Percentiles rank a stretch among this genome's conserved stretches.
phyloP scores from a whole-genome alignment of 64 coral and sea anemone genomes.

The Cladopsammia gracilis region DNA sequence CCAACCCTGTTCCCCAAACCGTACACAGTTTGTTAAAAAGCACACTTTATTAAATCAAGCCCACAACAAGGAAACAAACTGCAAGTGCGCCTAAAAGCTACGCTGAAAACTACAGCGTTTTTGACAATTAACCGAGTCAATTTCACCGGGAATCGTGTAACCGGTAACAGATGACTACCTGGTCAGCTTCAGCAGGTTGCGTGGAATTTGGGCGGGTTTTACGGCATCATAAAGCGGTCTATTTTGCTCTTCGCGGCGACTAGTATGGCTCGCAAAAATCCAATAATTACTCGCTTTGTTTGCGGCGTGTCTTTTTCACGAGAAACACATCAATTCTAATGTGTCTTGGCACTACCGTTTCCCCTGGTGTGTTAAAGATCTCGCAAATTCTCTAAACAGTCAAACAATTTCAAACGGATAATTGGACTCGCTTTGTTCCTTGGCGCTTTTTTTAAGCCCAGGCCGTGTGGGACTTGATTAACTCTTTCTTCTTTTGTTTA shows the following conservation, averaged over 20 bases:
- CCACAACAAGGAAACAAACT: background rate
- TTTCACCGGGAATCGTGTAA: slow-evolving; percentile 39
- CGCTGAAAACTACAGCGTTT: background rate
- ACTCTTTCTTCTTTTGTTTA: slow-evolving; percentile 35
- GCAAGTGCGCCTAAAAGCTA: background rate
- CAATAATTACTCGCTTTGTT: slow-evolving; percentile 82
- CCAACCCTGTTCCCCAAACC: background rate
- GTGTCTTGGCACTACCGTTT: slow-evolving; percentile 39
- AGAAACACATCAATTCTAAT: slow-evolving; percentile 36
- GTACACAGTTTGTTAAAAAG: background rate
- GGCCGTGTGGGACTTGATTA: slow-evolving; percentile 61
- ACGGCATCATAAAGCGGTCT: slow-evolving; percentile 33
- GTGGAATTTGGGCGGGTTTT: slow-evolving; percentile 57
- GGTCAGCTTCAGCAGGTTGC: slow-evolving; percentile 75
- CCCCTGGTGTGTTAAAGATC: slow-evolving; percentile 22
- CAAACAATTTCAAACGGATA: slow-evolving; percentile 31
- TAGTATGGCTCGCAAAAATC: slow-evolving; percentile 57
- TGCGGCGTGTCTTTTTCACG: slow-evolving; percentile 60
- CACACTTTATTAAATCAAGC: background rate
- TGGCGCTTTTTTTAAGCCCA: background rate
- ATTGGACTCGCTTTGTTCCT: slow-evolving; percentile 24
- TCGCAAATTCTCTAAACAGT: slow-evolving; percentile 35
- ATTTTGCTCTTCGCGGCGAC: slow-evolving; percentile 34
- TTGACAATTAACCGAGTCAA: background rate
- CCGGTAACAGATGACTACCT: slow-evolving; percentile 66